Conservation (phyloP, 2,888 invertebrate species). For the Syrista parreyssii region DNA sequence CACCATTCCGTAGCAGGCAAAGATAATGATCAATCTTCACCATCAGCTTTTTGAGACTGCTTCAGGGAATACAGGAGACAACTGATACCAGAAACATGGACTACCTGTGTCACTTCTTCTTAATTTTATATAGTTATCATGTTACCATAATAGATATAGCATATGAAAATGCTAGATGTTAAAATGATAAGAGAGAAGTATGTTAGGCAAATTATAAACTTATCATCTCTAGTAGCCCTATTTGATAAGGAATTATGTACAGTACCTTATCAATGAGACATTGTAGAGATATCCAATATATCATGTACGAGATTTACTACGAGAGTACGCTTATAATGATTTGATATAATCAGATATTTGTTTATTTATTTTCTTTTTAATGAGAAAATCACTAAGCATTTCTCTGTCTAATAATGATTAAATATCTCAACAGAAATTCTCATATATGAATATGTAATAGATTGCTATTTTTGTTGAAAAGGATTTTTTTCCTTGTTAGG, state of each 20-base stretch:
- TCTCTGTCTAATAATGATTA: neutral
- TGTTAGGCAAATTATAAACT: neutral
- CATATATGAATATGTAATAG: neutral
- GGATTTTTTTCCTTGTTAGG: neutral
- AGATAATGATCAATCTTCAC: neutral
- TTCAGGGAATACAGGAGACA: neutral
- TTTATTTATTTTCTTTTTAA: neutral
- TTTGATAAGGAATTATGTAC: neutral
- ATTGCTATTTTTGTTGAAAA: neutral
- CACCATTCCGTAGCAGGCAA: slow-evolving; percentile 45
- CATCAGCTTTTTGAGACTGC: neutral
- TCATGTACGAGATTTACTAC: neutral
- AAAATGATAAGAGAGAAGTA: neutral
- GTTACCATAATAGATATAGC: neutral
- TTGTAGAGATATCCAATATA: neutral
- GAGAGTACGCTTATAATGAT: neutral
- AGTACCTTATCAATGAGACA: neutral
- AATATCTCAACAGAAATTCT: neutral
- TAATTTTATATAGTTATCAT: neutral
- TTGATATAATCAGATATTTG: neutral
- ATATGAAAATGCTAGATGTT: neutral
- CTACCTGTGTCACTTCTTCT: neutral
- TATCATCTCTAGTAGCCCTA: neutral
- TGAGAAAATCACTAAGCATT: neutral
- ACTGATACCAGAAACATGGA: neutral